Conservation (phyloP, 1,140 invertebrate species). For the Drosophila melanogaster region Release_6_plus_ISO1_MT NC_004354.4:390001-390500, state of each 20-base stretch:
- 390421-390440: slow-evolving; percentile 79
- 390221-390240: slow-evolving; percentile 78
- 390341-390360: slow-evolving; percentile 54
- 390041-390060: slow-evolving; percentile 22
- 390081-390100: slow-evolving; percentile 62
- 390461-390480: slow-evolving; percentile 18
- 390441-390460: slow-evolving; percentile 62
- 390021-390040: not conserved
- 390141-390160: slow-evolving; percentile 15
- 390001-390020: slow-evolving; percentile 45
- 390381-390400: slow-evolving; percentile 71
- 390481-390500: slow-evolving; percentile 1
- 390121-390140: slow-evolving; percentile 79
- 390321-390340: slow-evolving; percentile 10
- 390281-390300: slow-evolving; percentile 52
- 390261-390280: slow-evolving; percentile 27
- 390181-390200: not conserved
- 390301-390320: slow-evolving; percentile 53
- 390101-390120: slow-evolving; percentile 46
- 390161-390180: slow-evolving; percentile 20
- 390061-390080: slow-evolving; percentile 57
- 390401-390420: slow-evolving; percentile 81
- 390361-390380: slow-evolving; percentile 65
- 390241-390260: slow-evolving; percentile 54
- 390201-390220: slow-evolving; percentile 69